A percentile compares a stretch with the other conserved stretches of the same genome.
phyloP scores from a whole-genome alignment of 2,797 vertebrate species.

The Gouania willdenowi region DNA sequence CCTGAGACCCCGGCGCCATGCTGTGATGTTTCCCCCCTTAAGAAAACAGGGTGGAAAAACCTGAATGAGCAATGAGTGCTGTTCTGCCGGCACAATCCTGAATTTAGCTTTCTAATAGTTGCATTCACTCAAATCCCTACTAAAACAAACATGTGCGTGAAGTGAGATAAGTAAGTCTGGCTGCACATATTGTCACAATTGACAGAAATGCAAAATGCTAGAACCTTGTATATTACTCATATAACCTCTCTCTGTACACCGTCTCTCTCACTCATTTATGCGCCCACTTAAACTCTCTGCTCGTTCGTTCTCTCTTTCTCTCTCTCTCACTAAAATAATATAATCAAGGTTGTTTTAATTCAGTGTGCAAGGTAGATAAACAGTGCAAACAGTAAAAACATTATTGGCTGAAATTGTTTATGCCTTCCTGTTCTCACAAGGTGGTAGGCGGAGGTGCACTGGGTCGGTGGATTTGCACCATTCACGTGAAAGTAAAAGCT shows the following conservation, averaged over 20 bases:
- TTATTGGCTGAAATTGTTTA: conserved; percentile 32
- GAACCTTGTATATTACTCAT: conserved; percentile 41
- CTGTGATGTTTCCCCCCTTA: conserved; percentile 14
- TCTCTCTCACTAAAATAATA: conserved; percentile 62
- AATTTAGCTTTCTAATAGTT: conserved; percentile 58
- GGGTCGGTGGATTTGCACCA: conserved; percentile 37
- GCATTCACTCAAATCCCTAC: conserved; percentile 73
- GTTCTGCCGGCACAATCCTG: conserved; percentile 57
- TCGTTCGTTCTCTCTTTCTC: no score
- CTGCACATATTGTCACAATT: conserved; percentile 52
- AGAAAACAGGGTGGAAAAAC: conserved; percentile 58
- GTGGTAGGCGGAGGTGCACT: conserved; percentile 21
- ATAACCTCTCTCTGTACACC: conserved; percentile 19
- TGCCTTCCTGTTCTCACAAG: conserved; percentile 49
- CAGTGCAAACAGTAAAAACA: conserved; percentile 49
- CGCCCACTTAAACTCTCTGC: conserved; percentile 4
- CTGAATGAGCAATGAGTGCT: conserved; percentile 65
- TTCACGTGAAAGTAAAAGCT: conserved; percentile 17
- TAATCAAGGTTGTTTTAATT: conserved; percentile 75
- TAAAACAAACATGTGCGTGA: conserved; percentile 71
- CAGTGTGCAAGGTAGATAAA: conserved; percentile 60
- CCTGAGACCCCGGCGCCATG: conserved; percentile 25
- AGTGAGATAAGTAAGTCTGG: conserved; percentile 59
- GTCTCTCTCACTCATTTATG: conserved; percentile 23
- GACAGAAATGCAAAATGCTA: conserved; percentile 52